Evolutionary conservation across 1,140 invertebrate species (phyloP).

Genomic region (Drosophila ficusphila): DNA sequence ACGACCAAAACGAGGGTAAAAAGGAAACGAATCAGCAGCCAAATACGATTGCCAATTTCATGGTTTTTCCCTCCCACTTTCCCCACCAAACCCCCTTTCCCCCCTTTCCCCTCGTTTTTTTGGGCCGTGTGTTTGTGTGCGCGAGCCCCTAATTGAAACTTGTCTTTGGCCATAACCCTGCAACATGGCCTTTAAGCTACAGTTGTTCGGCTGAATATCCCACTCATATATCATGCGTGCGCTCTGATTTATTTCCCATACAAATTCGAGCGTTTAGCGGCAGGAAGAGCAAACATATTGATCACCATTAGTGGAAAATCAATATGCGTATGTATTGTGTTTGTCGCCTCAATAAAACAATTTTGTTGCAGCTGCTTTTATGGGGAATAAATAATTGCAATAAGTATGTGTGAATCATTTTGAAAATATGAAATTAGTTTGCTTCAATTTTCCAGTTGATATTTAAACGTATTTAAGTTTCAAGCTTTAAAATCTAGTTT

Average conservation of each 20-base stretch:
- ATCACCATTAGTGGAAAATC: constrained; percentile 8
- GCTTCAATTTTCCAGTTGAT: too few species aligned
- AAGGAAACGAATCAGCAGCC: constrained; percentile 25
- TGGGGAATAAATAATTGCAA: too few species aligned
- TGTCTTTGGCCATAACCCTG: constrained; percentile 3
- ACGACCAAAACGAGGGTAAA: neutral
- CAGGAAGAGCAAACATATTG: neutral
- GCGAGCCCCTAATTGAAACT: constrained; percentile 29
- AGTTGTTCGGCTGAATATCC: neutral
- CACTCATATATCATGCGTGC: constrained; percentile 2
- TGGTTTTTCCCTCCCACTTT: constrained; percentile 14
- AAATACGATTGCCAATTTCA: constrained; percentile 43
- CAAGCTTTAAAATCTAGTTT: too few species aligned
- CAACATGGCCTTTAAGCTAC: constrained; percentile 2
- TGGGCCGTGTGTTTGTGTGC: constrained; percentile 2
- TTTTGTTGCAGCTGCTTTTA: too few species aligned
- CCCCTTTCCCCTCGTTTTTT: neutral
- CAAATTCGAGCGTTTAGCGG: neutral
- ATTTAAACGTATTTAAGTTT: too few species aligned
- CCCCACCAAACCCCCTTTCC: too few species aligned
- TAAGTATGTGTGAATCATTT: too few species aligned
- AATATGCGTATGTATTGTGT: neutral
- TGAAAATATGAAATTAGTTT: too few species aligned
- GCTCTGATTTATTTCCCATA: constrained; percentile 6
- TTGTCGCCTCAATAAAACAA: neutral